phyloP scores from a whole-genome alignment of 92 coral and sea anemone genomes.

The Phenganax stokvisi region DNA sequence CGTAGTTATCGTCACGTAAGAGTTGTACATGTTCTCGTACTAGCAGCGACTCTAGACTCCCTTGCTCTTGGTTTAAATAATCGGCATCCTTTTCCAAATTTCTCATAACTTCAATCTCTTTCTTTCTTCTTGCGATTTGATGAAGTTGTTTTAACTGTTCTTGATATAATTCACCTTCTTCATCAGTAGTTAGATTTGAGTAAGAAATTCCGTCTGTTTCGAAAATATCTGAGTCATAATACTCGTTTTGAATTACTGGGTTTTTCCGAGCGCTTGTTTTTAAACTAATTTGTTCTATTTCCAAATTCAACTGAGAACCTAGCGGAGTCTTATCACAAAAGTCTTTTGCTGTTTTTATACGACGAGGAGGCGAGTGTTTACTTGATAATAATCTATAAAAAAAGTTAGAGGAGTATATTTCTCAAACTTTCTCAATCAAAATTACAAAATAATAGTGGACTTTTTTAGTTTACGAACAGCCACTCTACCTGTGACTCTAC shows the following conservation, averaged over 20 bases:
- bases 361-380: background rate
- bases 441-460: too few relatives aligned
- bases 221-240: background rate
- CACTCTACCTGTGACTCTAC: too few relatives aligned
- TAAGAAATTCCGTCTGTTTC: constrained; percentile 1
- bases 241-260: background rate
- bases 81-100: constrained; percentile 18
- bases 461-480: too few relatives aligned
- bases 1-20: constrained; percentile 8
- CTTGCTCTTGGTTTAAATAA: constrained; percentile 13
- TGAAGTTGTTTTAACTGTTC: constrained; percentile 24
- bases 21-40: constrained; percentile 24
- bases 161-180: constrained; percentile 30
- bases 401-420: background rate
- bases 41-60: constrained; percentile 26
- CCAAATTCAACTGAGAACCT: background rate
- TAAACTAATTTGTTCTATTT: constrained; percentile 6
- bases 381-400: background rate
- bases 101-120: background rate
- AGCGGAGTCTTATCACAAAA: background rate
- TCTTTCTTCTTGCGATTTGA: background rate
- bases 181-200: constrained; percentile 15
- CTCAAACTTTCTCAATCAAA: too few relatives aligned
- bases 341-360: background rate
- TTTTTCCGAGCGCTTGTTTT: background rate